Evolutionary conservation across 2,888 invertebrate genomes (phyloP).

Genomic region (Caenorhabditis virilis): DNA sequence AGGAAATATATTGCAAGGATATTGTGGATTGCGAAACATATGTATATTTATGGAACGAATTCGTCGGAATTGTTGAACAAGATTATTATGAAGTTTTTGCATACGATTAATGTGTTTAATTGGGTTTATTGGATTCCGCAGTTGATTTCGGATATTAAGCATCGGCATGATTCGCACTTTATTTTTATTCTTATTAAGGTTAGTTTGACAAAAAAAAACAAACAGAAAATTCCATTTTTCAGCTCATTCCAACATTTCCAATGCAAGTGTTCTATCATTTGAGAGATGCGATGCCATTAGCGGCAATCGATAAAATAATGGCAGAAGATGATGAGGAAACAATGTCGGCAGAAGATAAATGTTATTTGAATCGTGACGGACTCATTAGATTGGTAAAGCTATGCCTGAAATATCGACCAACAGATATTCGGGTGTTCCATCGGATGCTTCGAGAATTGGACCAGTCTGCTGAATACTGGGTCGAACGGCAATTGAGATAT

Average conservation of each 20-base stretch:
- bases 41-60: conserved; percentile 26
- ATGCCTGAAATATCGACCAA: conserved; percentile 22
- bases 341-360: neutral
- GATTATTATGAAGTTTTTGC: conserved; percentile 42
- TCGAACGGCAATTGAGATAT: conserved; percentile 40
- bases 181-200: conserved; percentile 29
- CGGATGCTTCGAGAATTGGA: conserved; percentile 34
- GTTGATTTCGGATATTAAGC: conserved; percentile 35
- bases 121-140: conserved; percentile 63
- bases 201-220: neutral
- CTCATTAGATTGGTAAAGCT: conserved; percentile 20
- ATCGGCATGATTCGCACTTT: conserved; percentile 19
- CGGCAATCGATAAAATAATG: conserved; percentile 15
- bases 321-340: neutral
- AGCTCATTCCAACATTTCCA: conserved; percentile 38
- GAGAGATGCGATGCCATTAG: conserved; percentile 17
- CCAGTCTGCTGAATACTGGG: conserved; percentile 43
- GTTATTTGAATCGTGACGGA: neutral
- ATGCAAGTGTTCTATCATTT: conserved; percentile 44
- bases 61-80: conserved; percentile 36
- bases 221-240: conserved; percentile 2
- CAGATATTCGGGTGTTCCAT: conserved; percentile 40
- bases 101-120: conserved; percentile 50
- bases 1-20: conserved; percentile 51
- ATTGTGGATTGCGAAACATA: conserved; percentile 42